Conservation (phyloP, 2,888 invertebrate genomes). For the Eutolmus rufibarbis region DNA sequence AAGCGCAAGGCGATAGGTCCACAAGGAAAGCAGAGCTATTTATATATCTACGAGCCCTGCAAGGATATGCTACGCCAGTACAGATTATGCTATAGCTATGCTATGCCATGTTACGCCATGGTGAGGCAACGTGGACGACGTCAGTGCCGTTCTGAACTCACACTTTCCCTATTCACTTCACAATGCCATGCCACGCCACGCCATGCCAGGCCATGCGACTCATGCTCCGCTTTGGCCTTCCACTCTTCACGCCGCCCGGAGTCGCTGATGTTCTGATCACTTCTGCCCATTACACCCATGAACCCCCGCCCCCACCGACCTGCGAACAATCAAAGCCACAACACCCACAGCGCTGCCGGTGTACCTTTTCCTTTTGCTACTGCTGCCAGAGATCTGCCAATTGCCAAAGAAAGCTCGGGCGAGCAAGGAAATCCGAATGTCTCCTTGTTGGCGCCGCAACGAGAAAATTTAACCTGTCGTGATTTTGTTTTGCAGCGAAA, state of each 20-base stretch:
- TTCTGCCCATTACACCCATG: constrained; percentile 50
- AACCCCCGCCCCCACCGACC: constrained; percentile 10
- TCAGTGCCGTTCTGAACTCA: constrained; percentile 37
- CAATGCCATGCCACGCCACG: constrained; percentile 47
- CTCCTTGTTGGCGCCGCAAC: constrained; percentile 45
- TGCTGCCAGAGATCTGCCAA: constrained; percentile 45
- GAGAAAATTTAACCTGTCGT: constrained; percentile 42
- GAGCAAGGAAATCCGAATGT: constrained; percentile 43
- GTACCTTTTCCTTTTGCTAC: constrained; percentile 12
- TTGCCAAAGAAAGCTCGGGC: constrained; percentile 42
- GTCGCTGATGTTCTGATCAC: constrained; percentile 50
- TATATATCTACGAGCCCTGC: neutral
- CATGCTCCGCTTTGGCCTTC: constrained; percentile 52
- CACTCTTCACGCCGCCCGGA: constrained; percentile 50
- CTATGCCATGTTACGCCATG: neutral
- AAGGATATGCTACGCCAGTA: neutral
- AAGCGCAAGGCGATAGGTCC: constrained; percentile 38
- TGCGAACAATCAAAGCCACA: constrained; percentile 52
- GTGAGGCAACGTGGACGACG: constrained; percentile 11
- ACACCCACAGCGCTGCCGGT: constrained; percentile 48
- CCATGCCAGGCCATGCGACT: constrained; percentile 49
- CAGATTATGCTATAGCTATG: neutral
- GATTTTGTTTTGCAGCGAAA: constrained; percentile 37
- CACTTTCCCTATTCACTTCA: constrained; percentile 37
- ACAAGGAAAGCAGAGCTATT: constrained; percentile 27